Conservation (phyloP, 2,888 invertebrate species). For the Elegia similella region DNA sequence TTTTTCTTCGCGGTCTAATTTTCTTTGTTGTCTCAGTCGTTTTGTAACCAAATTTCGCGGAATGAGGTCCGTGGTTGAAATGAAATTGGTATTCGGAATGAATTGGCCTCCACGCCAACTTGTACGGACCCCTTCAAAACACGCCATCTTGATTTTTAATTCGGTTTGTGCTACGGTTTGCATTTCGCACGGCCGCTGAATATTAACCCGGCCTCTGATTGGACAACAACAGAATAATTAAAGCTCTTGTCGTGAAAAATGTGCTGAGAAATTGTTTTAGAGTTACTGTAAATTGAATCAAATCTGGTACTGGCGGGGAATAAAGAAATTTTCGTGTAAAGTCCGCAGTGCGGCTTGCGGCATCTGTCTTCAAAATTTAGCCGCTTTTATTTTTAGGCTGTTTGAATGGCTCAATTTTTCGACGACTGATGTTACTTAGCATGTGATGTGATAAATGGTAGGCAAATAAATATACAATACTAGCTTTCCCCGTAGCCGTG, state of each 20-base stretch:
- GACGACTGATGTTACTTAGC: background rate
- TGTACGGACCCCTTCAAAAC: slow-evolving; percentile 47
- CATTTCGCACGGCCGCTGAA: slow-evolving; percentile 47
- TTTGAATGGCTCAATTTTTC: background rate
- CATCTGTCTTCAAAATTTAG: slow-evolving; percentile 8
- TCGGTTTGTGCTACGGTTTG: slow-evolving; percentile 49
- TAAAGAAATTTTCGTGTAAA: slow-evolving; percentile 8
- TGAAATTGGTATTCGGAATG: slow-evolving; percentile 77
- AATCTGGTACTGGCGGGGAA: slow-evolving; percentile 2
- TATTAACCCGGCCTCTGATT: slow-evolving; percentile 41
- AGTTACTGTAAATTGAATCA: slow-evolving; percentile 14
- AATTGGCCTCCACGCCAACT: slow-evolving; percentile 61
- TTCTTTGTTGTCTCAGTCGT: slow-evolving; percentile 76
- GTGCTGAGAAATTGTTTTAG: slow-evolving; percentile 16
- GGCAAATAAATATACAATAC: no score
- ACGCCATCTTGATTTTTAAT: slow-evolving; percentile 65
- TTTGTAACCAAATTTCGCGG: slow-evolving; percentile 76
- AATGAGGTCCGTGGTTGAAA: slow-evolving; percentile 73
- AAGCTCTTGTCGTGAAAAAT: slow-evolving; percentile 23
- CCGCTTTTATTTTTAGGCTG: slow-evolving; percentile 1
- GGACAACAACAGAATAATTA: slow-evolving; percentile 41
- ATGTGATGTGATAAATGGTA: no score
- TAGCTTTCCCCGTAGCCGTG: no score
- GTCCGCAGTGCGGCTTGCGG: slow-evolving; percentile 2
- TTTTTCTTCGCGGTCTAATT: slow-evolving; percentile 79